Evolutionary conservation across 23 tunicate species (phyloP), one percentile per base, ranked within the genome.

Genomic region (Trididemnum nubilum): DNA sequence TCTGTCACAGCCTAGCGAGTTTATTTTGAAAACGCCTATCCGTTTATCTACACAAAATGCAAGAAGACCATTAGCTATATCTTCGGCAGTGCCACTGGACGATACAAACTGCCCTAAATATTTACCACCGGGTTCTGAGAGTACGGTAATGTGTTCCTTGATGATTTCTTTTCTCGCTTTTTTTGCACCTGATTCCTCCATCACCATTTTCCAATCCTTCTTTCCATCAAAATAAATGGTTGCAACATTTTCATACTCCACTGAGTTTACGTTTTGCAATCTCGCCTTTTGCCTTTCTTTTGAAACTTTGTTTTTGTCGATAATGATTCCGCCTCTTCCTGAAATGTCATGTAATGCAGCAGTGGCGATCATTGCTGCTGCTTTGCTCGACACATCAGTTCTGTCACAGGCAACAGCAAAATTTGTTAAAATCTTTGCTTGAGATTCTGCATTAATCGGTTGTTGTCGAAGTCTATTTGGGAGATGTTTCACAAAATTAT

Each of bases 361-460:
- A 49, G 57, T 18, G 57, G 18, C 57, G 18, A 49, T 49, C 57
- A 49, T 49, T 49, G 57, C 57, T 49, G 57, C 57, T 49, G 57
- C 57, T 49, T 18, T 49, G n/a, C 69, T 15, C 25, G 69, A 63
- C 25, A 63, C 28, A 63, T n/a, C 69, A 63, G 69, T 63, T 63
- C 28, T 63, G n/a, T 63, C 25, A n/a, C 25, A 18, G 69, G 28
- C 69, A 63, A 63, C 69, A 26, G 69, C 69, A 63, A 63, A 63
- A 49, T 49, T 49, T 49, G 57, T 12, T 49, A 49, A 49, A 49
- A 49, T 12, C 18, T 49, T 49, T 12, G 12, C 57, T 49, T 12
- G 57, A 9, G 57, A 9, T 49, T 49, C n/a, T n/a, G n/a, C n/a
- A n/a, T n/a, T n/a, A n/a, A n/a, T n/a, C 57, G 18, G 18, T 49